phyloP scores from a whole-genome alignment of 2,888 invertebrate species.

The Thyatira batis region DNA sequence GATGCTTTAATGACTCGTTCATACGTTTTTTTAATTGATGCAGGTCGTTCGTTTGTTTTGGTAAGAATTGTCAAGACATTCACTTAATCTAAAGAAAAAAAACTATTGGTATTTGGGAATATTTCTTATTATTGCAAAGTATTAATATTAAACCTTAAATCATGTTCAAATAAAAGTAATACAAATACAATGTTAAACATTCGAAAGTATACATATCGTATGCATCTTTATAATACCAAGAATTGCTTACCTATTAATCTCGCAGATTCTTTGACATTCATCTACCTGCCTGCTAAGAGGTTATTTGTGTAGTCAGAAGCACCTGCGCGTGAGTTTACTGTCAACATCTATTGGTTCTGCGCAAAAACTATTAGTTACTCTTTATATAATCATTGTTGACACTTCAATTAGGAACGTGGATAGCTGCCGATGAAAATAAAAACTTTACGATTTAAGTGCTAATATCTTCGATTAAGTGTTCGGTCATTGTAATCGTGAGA shows the following conservation, averaged over 20 bases:
- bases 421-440: slow-evolving; percentile 14
- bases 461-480: slow-evolving; percentile 15
- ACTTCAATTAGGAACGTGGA: slow-evolving; percentile 35
- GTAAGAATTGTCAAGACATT: no score
- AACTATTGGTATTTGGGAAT: no score
- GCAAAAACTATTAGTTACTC: slow-evolving; percentile 32
- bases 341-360: slow-evolving; percentile 19
- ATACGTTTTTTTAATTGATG: background rate
- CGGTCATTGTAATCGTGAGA: slow-evolving; percentile 48
- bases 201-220: background rate
- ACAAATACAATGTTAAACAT: background rate
- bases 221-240: background rate
- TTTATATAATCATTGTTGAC: slow-evolving; percentile 47
- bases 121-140: no score
- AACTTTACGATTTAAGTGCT: slow-evolving; percentile 22
- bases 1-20: background rate
- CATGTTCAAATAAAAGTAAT: no score
- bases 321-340: slow-evolving; percentile 16
- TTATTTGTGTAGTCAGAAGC: background rate
- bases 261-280: background rate
- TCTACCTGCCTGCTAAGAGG: background rate
- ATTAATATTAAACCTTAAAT: no score
- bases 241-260: background rate
- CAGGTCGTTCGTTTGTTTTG: background rate
- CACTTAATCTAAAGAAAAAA: no score